Base-by-base conservation (phyloP, 2,797 vertebrate genomes). In the Jordanella pulchra region DNA sequence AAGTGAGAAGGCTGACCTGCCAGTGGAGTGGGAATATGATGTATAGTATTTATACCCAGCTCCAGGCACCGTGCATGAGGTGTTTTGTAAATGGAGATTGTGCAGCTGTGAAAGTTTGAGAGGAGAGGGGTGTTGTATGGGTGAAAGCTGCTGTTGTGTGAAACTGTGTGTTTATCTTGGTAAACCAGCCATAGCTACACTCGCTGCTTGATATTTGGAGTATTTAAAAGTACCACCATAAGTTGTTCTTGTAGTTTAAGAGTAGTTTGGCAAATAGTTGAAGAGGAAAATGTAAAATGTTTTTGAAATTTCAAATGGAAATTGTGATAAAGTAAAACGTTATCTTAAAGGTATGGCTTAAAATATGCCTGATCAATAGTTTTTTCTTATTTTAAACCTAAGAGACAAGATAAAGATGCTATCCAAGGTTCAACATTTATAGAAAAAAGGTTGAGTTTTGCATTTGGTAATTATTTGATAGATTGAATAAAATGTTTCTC, bases 111-210 rank as follows among this genome's bases (percentile, higher is more conserved):
- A 90, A 82, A 67, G 78, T 74, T 65, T 82, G 84, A 72, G 82
- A 81, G 88, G 86, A 87, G 79, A 87, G 84, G 68, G 76, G 80
- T 76, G 67, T 80, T 79, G 75, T 77, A 84, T 80, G 73, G 87
- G 84, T 91, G 90, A 92, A 92, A 89, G 89, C 91, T 89, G 84
- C 87, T 86, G 92, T 89, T 91, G 91, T 92, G 84, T 89, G 84
- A 80, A 58, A 61, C 23, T 85, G 72, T 47, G 72, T 91, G 87
- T 92, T 92, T 90, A 88, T 86, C 73, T 86, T 86, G 72, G 88
- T 89, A 85, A 92, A 91, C 84, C 89, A 83, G 85, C 78, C 83
- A 2, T 84, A 78, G 86, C 83, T 85, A 70, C 85, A 82, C 83
- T 88, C 90, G 85, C 85, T 90, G 87, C 81, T 81, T 87, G 86